Conservation (phyloP, 2,113 vertebrate genomes). For the Raja brachyura region DNA sequence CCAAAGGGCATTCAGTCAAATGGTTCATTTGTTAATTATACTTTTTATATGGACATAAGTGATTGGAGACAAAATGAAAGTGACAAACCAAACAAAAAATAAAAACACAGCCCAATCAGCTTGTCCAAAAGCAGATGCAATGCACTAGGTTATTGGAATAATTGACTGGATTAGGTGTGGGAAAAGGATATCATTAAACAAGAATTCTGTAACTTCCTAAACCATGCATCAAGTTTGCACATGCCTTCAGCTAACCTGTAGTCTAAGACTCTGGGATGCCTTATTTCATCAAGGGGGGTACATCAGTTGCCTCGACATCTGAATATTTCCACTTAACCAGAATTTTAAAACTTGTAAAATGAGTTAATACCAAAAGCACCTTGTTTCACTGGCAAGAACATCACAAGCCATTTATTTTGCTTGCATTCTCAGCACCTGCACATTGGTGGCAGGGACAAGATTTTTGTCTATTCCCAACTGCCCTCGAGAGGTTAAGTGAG, state of each 20-base stretch:
- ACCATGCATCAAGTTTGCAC: not conserved
- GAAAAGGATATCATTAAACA: not conserved
- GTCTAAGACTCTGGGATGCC: not conserved
- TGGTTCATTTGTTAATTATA: not conserved
- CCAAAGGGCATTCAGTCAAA: not conserved
- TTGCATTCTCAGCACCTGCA: no score
- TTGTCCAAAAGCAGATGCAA: not conserved
- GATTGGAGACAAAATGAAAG: not conserved
- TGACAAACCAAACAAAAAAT: not conserved
- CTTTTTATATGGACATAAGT: not conserved
- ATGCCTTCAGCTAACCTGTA: not conserved
- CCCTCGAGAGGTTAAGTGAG: not conserved
- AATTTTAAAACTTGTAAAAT: not conserved
- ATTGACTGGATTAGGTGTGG: not conserved
- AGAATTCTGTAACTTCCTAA: constrained; percentile 2
- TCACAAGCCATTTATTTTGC: not conserved
- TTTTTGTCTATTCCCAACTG: no score
- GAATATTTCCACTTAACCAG: not conserved
- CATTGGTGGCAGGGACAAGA: no score
- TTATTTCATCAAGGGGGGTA: not conserved
- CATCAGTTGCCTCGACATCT: not conserved
- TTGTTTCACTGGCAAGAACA: not conserved
- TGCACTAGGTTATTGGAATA: not conserved
- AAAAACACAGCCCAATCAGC: not conserved
- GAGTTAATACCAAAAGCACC: not conserved